Conservation (phyloP, 2,113 vertebrate species). For the Fulica atra region DNA sequence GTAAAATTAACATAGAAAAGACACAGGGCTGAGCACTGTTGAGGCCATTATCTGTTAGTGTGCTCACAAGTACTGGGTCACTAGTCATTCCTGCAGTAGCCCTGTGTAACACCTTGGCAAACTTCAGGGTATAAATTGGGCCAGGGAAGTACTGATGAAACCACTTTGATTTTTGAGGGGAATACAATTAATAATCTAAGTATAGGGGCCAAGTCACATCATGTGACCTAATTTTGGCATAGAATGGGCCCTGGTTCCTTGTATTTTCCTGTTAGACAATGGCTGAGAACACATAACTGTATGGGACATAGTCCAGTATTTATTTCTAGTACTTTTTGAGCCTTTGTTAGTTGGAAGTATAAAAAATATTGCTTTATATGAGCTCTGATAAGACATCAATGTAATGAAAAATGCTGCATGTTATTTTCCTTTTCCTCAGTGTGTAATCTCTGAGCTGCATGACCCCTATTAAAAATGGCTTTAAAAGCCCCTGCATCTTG, state of each 20-base stretch:
- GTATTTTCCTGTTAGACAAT: background rate
- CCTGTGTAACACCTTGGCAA: background rate
- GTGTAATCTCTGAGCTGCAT: background rate
- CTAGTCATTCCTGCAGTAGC: background rate
- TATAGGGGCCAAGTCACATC: background rate
- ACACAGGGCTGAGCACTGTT: background rate
- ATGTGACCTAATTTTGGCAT: background rate
- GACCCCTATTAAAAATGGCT: background rate
- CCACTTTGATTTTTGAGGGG: background rate
- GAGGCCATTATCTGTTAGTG: background rate
- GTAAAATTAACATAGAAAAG: background rate
- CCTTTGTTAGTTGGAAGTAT: background rate
- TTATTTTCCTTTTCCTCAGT: background rate
- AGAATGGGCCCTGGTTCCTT: background rate
- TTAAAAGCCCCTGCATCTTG: background rate
- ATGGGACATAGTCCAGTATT: background rate
- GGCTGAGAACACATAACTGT: background rate
- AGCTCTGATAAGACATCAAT: background rate
- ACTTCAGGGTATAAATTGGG: background rate
- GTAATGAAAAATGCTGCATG: background rate
- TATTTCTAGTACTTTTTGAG: background rate
- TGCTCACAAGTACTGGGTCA: background rate
- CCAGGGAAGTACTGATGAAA: background rate
- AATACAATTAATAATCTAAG: background rate
- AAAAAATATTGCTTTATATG: background rate